Evolutionary conservation across 2,797 vertebrate species (phyloP).

Genomic region (Scleropages formosus): DNA sequence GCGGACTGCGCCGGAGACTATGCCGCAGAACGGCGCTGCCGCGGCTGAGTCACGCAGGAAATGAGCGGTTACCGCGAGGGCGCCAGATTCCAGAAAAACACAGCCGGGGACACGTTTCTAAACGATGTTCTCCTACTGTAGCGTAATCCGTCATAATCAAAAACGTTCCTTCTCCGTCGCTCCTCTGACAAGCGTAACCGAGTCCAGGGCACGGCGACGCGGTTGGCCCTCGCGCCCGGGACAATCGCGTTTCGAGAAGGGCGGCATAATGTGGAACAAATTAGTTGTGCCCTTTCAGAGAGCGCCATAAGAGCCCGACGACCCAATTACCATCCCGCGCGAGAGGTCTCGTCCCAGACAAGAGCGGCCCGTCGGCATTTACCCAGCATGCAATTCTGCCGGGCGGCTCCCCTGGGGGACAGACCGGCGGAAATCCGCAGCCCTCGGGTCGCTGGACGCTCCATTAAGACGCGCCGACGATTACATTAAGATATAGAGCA

Average conservation of each 20-base stretch:
- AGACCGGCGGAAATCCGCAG: constrained; percentile 40
- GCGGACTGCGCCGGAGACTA: not conserved
- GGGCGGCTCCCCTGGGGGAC: constrained; percentile 35
- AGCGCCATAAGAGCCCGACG: not conserved
- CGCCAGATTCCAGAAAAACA: constrained; percentile 30
- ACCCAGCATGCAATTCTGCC: constrained; percentile 14
- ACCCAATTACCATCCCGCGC: constrained; percentile 14
- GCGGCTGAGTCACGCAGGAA: constrained; percentile 57
- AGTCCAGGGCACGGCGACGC: not conserved
- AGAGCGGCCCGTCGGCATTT: not conserved
- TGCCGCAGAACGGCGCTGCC: constrained; percentile 38
- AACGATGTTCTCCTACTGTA: not conserved
- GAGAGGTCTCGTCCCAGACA: constrained; percentile 32
- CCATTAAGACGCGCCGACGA: not conserved
- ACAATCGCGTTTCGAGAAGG: too few species aligned
- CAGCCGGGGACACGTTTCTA: not conserved
- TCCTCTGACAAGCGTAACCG: not conserved
- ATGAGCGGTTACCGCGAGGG: constrained; percentile 38
- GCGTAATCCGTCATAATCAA: constrained; percentile 11
- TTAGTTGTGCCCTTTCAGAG: not conserved
- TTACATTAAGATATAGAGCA: not conserved
- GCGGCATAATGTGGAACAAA: not conserved
- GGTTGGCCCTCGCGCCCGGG: too few species aligned
- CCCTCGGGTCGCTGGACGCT: not conserved
- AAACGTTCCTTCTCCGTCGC: constrained; percentile 2